A percentile compares a stretch with the other conserved stretches of the same genome.
Evolutionary conservation across 2,888 invertebrate species (phyloP).

Genomic region (Rhingia rostrata): DNA sequence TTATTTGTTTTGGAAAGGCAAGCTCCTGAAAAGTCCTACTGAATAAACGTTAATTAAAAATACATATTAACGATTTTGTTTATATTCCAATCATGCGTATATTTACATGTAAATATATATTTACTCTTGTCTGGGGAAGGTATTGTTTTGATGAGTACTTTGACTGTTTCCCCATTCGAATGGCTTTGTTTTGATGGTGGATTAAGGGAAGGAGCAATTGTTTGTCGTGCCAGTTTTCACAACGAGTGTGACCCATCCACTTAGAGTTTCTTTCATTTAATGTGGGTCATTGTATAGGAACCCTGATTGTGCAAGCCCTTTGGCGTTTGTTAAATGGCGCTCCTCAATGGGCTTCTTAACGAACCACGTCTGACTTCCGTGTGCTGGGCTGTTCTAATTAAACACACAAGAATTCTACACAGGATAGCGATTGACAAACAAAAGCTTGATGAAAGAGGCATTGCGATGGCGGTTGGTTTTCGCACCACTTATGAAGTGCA

Average conservation of each 20-base stretch:
- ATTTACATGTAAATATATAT: not conserved
- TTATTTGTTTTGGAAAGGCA: conserved; percentile 34
- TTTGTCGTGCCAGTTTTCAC: conserved; percentile 41
- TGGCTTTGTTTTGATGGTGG: conserved; percentile 52
- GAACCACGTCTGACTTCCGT: conserved; percentile 37
- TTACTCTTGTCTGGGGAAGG: conserved; percentile 9
- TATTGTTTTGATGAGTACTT: conserved; percentile 60
- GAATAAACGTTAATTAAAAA: conserved; percentile 45
- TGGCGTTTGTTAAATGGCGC: conserved; percentile 30
- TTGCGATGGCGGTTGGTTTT: not conserved
- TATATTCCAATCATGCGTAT: conserved; percentile 2
- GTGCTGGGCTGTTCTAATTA: not conserved
- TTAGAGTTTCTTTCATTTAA: conserved; percentile 40
- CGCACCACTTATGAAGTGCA: too few relatives aligned
- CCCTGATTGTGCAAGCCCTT: conserved; percentile 12
- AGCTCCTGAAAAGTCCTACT: not conserved
- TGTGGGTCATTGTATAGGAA: conserved; percentile 28
- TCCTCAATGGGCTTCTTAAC: conserved; percentile 42
- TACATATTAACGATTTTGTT: conserved; percentile 25
- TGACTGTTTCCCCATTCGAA: conserved; percentile 23
- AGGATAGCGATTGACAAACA: not conserved
- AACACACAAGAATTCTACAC: not conserved
- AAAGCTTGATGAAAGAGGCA: not conserved
- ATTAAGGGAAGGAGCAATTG: conserved; percentile 45
- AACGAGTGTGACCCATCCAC: conserved; percentile 48